phyloP scores from a whole-genome alignment of 1,140 invertebrate species.

The Armadillidium nasatum region DNA sequence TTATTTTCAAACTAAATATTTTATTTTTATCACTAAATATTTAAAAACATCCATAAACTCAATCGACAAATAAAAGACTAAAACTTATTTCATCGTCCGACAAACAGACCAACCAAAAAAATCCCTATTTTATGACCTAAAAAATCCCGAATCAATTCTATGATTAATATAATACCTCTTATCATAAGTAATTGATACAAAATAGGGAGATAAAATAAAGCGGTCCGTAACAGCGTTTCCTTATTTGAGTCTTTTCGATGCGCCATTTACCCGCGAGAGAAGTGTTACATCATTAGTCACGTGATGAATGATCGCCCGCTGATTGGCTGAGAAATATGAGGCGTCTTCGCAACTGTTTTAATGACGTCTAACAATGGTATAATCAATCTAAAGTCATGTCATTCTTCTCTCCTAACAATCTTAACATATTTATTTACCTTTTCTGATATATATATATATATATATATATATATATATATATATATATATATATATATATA shows the following conservation, averaged over 20 bases:
- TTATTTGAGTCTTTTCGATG: background rate
- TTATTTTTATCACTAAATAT: too few species aligned
- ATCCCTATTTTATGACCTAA: too few species aligned
- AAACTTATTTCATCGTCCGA: too few species aligned
- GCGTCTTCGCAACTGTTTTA: background rate
- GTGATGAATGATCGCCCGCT: slow-evolving; percentile 4
- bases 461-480: background rate
- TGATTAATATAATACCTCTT: too few species aligned
- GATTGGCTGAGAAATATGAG: slow-evolving; percentile 10
- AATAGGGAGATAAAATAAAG: too few species aligned
- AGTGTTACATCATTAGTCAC: slow-evolving; percentile 12
- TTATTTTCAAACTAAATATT: too few species aligned
- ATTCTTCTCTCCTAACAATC: background rate
- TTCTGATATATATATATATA: background rate
- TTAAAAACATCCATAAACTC: too few species aligned
- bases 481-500: slow-evolving; percentile 14
- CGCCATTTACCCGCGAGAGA: background rate
- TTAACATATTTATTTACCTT: background rate
- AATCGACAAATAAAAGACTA: too few species aligned
- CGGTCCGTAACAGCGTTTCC: too few species aligned
- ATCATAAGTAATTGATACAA: too few species aligned
- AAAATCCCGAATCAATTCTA: too few species aligned
- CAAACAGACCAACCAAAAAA: too few species aligned
- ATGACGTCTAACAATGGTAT: background rate
- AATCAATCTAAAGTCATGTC: slow-evolving; percentile 2